A percentile compares a stretch with the other conserved stretches of the same genome.
phyloP scores from a whole-genome alignment of 2,113 vertebrate species.

The Epinephelus fuscoguttatus region DNA sequence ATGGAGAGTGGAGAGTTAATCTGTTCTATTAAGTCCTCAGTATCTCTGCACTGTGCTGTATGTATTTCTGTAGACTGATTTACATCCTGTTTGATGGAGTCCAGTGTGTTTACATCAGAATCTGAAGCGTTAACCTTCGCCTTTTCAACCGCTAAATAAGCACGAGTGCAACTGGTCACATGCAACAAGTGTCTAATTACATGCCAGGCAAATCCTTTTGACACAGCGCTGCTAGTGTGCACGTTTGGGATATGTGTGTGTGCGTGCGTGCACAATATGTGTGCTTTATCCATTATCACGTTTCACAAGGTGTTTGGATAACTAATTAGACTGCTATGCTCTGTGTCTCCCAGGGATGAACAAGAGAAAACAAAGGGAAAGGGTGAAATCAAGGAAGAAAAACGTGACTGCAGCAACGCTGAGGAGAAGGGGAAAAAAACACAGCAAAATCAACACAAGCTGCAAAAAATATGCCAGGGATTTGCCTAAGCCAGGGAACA shows the following conservation, averaged over 20 bases:
- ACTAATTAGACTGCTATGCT: constrained; percentile 77
- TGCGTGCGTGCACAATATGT: neutral
- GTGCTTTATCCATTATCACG: constrained; percentile 74
- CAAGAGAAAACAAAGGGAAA: constrained; percentile 55
- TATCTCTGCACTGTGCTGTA: neutral
- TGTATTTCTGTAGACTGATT: neutral
- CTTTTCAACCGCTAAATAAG: constrained; percentile 28
- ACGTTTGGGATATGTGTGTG: neutral
- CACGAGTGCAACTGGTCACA: constrained; percentile 61
- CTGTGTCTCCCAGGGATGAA: constrained; percentile 65
- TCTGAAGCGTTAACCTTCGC: constrained; percentile 29
- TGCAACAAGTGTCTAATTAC: constrained; percentile 77
- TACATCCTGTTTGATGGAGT: constrained; percentile 23
- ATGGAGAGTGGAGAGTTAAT: neutral
- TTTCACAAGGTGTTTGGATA: constrained; percentile 81
- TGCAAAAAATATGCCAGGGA: constrained; percentile 71
- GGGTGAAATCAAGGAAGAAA: constrained; percentile 62
- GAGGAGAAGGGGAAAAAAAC: neutral
- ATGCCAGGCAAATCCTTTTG: constrained; percentile 72
- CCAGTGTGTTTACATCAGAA: constrained; percentile 1
- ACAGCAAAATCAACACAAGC: constrained; percentile 49
- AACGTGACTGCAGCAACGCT: constrained; percentile 40
- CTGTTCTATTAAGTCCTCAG: constrained; percentile 1
- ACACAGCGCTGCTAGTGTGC: constrained; percentile 29
- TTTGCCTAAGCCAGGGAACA: constrained; percentile 62